Base-by-base conservation (phyloP, 1,140 invertebrate species). In the Nylanderia fulva region DNA sequence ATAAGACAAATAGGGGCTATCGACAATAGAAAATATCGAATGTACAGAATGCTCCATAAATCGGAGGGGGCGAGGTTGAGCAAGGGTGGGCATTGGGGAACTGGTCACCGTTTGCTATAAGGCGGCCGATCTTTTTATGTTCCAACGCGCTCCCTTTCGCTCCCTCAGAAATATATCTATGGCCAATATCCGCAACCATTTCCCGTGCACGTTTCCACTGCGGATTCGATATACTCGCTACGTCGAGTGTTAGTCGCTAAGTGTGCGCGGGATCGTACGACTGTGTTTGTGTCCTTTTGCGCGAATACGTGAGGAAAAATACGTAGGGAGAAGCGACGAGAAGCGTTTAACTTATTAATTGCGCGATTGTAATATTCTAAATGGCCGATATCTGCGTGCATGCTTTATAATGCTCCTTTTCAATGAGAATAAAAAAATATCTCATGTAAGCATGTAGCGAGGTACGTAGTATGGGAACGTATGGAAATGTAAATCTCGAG, bases 11-110 rank as follows among this genome's bases (percentile, higher is more conserved):
- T 94, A 93, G 93, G 79, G 92, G 90, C 93, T 92, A 94, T 94
- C 92, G 93, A 93, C 93, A 93, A 94, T 95, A 94, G 94, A 94
- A 94, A 94, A 93, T 94, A 94, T 94, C 92, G 93, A 93, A 94
- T 94, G 93, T 93, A 94, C 93, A 93, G 92, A 94, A 94, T 92
- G 93, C 92, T 89, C 92, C 92, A 95, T 95, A 95, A 94, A 95
- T 95, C 92, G 93, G 90, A 88, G 87, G 89, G 68, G 27, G 60
- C 48, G 58, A 33, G 61, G 3, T 75, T 18, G 71, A 71, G 60
- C 54, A 72, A 56, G 13, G 63, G 69, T 42, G 71, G 69, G 48
- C 39, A 66, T 29, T 48, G 61, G 66, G 85, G 75, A n/a, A n/a
- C 5, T 87, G 85, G 85, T 86, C 88, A 86, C 86, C 87, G 90